Evolutionary conservation across 2,797 vertebrate genomes (phyloP).

Genomic region (Arnoldichthys spilopterus): DNA sequence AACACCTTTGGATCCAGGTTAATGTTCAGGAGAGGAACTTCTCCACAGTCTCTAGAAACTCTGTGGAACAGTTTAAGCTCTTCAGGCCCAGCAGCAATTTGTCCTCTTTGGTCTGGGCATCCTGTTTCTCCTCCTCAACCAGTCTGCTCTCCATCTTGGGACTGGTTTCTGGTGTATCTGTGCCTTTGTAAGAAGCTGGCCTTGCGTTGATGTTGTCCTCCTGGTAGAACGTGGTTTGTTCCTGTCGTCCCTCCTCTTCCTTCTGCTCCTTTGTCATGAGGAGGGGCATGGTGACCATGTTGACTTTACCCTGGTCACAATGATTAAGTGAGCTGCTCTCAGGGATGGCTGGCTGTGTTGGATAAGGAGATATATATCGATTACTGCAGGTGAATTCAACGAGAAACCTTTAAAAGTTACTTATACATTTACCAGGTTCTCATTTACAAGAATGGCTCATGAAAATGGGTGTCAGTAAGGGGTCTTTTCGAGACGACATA

Average conservation of each 20-base stretch:
- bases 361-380: conserved; percentile 8
- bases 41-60: conserved; percentile 49
- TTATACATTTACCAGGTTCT: no score
- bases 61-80: conserved; percentile 49
- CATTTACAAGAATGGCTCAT: no score
- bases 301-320: conserved; percentile 55
- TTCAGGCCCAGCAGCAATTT: conserved; percentile 52
- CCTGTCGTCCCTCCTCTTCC: conserved; percentile 19
- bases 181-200: conserved; percentile 40
- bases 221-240: neutral
- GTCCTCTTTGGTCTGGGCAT: conserved; percentile 35
- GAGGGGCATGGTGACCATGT: conserved; percentile 54
- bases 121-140: conserved; percentile 30
- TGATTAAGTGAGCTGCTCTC: conserved; percentile 52
- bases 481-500: no score
- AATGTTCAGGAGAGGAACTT: conserved; percentile 50
- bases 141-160: conserved; percentile 64
- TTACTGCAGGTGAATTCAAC: neutral
- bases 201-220: conserved; percentile 17
- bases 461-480: no score
- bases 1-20: neutral
- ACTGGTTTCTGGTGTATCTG: conserved; percentile 57
- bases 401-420: no score
- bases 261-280: conserved; percentile 30
- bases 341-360: conserved; percentile 53